Conservation (phyloP, 1,140 invertebrate genomes). For the Drosophila kanapiae region DNA sequence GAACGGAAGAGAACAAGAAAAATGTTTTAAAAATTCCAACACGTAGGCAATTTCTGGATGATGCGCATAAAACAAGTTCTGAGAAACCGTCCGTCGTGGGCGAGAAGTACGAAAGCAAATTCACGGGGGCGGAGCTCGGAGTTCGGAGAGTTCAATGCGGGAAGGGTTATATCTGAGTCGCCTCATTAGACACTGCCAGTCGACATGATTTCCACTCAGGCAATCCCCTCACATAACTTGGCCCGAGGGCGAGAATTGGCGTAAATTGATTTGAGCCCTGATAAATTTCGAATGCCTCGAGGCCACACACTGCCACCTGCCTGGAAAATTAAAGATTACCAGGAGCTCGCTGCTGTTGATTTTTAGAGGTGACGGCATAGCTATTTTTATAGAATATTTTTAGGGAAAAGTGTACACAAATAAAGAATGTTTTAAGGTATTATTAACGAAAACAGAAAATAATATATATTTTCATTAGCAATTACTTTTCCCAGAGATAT, state of each 20-base stretch:
- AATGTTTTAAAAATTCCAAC: conserved; percentile 82
- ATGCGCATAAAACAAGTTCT: conserved; percentile 75
- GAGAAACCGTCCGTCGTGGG: conserved; percentile 33
- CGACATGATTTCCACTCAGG: conserved; percentile 45
- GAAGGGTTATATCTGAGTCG: conserved; percentile 51
- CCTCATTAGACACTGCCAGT: conserved; percentile 62
- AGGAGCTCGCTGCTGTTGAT: background rate
- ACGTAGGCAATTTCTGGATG: conserved; percentile 75
- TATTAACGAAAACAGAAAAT: no score
- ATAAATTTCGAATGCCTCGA: conserved; percentile 58
- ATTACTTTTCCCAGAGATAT: no score
- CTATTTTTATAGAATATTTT: background rate
- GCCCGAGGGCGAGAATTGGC: conserved; percentile 53
- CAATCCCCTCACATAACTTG: conserved; percentile 44
- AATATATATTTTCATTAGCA: no score
- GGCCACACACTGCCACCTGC: conserved; percentile 42
- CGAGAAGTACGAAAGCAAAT: conserved; percentile 42
- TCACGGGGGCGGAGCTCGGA: conserved; percentile 3
- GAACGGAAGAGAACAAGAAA: conserved; percentile 50
- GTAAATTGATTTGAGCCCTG: conserved; percentile 71
- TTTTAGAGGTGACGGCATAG: conserved; percentile 1
- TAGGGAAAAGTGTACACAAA: background rate
- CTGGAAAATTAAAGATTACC: conserved; percentile 67
- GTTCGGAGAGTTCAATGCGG: conserved; percentile 1
- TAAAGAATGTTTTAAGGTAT: no score